Base-by-base conservation (phyloP, 92 coral and sea anemone genomes). In the Palythoa grandiflora region DNA sequence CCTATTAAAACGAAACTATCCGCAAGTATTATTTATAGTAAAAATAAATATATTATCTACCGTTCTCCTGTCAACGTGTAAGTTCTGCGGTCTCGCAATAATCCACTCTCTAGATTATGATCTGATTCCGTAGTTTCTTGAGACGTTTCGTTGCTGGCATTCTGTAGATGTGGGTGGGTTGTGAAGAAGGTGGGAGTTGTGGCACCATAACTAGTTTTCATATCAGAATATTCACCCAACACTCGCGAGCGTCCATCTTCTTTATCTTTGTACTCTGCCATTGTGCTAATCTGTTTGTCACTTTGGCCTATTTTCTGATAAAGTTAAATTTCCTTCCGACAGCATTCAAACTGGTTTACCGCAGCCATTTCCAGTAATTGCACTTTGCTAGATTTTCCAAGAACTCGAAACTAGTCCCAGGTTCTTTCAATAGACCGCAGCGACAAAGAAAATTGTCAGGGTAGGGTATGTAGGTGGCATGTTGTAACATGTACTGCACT, bases 1-100 rank as follows among this genome's bases (percentile, higher is more conserved):
- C 2, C 15, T 3, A 9, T 16, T 13, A 57, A 57, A 20, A n/a
- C 36, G 36, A 20, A 65, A 65, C 71, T 57, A 16, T 1, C 50
- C 0, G 50, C 3, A 10, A 57, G 8, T 52, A 2, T 52, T 52
- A 61, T 1, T 13, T 13, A 61, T 1, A 17, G 20, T 8, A 17
- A 12, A 11, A 17, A 74, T 20, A 16, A 76, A 21, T 9, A 17
- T 65, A 17, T 21, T 6, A 17, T n/a, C 9, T 80, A 80, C 85
- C 85, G 60, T 80, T 61, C 85, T n/a, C 20, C 55, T 20, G 85
- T 63, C 6, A 80, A 44, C 4, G 85, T 61, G 72, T 80, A 37
- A 0, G 85, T 44, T 80, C 85, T 61, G 52, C 28, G 54, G 2
- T 5, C 38, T 60, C 85, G 73, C 38, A 70, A 21, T 1, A 61